Conservation (phyloP, 2,113 vertebrate species). For the Poeciliopsis occidentalis region DNA sequence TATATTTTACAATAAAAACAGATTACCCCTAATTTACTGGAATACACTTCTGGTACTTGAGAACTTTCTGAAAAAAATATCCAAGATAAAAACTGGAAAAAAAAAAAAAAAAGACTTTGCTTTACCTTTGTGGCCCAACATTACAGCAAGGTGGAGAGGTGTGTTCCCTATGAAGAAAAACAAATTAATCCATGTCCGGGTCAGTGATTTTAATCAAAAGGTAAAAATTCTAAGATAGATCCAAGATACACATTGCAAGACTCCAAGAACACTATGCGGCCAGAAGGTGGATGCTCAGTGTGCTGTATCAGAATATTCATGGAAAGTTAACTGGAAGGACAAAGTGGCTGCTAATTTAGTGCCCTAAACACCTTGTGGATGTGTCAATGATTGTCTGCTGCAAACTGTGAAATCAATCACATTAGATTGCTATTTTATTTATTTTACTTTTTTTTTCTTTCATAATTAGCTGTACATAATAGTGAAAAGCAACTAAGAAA, state of each 20-base stretch:
- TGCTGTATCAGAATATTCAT: no score
- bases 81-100: background rate
- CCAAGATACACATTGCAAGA: background rate
- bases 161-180: slow-evolving; percentile 86
- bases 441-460: background rate
- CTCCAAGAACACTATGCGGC: background rate
- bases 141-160: slow-evolving; percentile 95
- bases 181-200: slow-evolving; percentile 27
- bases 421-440: background rate
- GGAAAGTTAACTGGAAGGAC: no score
- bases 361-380: background rate
- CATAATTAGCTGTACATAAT: background rate
- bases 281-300: no score
- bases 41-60: no score
- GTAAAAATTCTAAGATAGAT: background rate
- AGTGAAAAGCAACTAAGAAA: background rate
- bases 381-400: background rate
- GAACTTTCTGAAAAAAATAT: background rate
- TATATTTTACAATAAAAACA: background rate
- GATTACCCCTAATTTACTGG: background rate
- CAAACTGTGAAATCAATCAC: background rate
- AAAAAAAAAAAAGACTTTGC: slow-evolving; percentile 15
- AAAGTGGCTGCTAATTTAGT: no score
- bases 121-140: slow-evolving; percentile 97
- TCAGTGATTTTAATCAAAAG: background rate